Evolutionary conservation across 2,797 vertebrate species (phyloP).

Genomic region (Xenentodon cancila): DNA sequence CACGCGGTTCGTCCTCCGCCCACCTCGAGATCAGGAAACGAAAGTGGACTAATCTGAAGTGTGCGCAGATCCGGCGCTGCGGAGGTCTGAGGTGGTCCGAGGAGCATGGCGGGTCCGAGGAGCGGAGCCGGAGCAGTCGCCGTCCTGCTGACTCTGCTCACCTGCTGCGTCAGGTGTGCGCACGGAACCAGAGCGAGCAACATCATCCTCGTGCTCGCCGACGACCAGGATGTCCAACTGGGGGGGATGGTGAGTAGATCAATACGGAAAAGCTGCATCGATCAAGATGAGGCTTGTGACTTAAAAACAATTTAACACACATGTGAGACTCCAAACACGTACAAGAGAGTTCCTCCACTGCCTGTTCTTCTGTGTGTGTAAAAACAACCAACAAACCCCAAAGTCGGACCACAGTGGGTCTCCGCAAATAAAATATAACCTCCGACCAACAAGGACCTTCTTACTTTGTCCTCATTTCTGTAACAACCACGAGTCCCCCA

Average conservation of each 20-base stretch:
- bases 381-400: no score
- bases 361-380: no score
- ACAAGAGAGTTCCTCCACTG: no score
- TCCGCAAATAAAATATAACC: no score
- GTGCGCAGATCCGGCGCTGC: not conserved
- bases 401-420: no score
- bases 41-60: not conserved
- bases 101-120: slow-evolving; percentile 47
- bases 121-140: slow-evolving; percentile 11
- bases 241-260: slow-evolving; percentile 82
- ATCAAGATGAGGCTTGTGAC: no score
- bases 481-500: no score
- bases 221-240: slow-evolving; percentile 84
- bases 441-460: no score
- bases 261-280: no score
- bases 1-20: not conserved
- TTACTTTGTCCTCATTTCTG: no score
- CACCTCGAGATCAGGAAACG: slow-evolving; percentile 11
- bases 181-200: slow-evolving; percentile 65
- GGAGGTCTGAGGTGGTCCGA: not conserved
- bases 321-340: not conserved
- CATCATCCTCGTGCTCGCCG: slow-evolving; percentile 82
- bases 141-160: slow-evolving; percentile 52
- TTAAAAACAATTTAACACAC: not conserved
- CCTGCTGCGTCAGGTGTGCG: slow-evolving; percentile 73